These are phyloP conservation scores for Schizaphis graminum DNA, from an alignment of 2,888 invertebrate genomes.

Conservation along the genomic window DNA sequence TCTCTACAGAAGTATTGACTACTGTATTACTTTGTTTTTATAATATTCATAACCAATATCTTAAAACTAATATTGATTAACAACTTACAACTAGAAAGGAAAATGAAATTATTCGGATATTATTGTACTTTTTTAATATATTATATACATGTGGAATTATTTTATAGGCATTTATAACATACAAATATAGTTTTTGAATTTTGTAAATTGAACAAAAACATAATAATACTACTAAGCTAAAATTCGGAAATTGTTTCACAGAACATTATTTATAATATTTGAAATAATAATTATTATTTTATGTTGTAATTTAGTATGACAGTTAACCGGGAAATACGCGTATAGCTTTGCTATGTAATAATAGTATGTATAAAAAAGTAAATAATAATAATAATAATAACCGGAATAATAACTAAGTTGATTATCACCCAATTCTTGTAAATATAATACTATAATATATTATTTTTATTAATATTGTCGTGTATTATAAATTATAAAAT, in stretches of 20 bases:
- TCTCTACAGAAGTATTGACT: neutral
- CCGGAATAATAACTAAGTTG: neutral
- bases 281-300: neutral
- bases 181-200: neutral
- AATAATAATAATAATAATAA: no score
- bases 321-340: neutral
- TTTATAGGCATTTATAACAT: neutral
- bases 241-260: neutral
- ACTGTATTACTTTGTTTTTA: neutral
- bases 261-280: neutral
- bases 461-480: neutral
- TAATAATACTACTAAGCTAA: neutral
- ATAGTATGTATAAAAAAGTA: no score
- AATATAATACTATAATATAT: neutral
- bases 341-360: neutral
- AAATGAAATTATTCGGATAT: neutral
- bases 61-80: neutral
- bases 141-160: neutral
- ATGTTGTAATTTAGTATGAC: neutral
- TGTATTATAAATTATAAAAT: neutral
- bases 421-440: no score
- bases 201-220: neutral
- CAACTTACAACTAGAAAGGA: neutral
- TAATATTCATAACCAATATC: neutral
- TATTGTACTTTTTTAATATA: neutral